These are phyloP conservation scores for Erpornis zantholeuca DNA, from an alignment of 2,113 vertebrate genomes.

Conservation along the genomic window DNA sequence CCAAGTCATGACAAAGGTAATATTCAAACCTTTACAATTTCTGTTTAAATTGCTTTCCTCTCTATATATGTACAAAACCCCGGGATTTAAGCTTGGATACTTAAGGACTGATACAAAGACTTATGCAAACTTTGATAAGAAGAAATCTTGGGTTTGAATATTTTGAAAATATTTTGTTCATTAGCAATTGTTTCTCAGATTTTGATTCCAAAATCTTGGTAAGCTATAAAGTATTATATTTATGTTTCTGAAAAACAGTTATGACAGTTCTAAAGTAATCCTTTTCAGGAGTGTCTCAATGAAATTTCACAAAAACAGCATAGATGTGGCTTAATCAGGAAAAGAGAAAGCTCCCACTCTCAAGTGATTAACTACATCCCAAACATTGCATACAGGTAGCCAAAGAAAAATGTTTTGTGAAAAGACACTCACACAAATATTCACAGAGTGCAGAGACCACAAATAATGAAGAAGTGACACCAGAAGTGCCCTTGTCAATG, in stretches of 20 bases:
- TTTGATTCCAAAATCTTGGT: neutral
- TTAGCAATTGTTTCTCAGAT: neutral
- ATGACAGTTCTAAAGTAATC: neutral
- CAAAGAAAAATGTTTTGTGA: slow-evolving; percentile 45
- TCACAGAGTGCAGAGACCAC: neutral
- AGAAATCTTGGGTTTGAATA: neutral
- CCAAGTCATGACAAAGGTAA: neutral
- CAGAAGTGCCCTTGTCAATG: neutral
- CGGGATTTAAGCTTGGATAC: neutral
- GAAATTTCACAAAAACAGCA: neutral
- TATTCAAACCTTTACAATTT: neutral
- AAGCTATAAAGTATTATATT: neutral
- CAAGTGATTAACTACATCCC: neutral
- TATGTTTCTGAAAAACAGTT: neutral
- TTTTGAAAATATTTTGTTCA: neutral
- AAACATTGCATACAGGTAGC: neutral
- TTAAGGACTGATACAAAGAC: neutral
- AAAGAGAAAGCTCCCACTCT: neutral
- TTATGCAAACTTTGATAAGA: neutral
- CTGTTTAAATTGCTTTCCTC: neutral
- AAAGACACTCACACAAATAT: slow-evolving; percentile 1
- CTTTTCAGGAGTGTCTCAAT: neutral
- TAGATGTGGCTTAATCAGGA: neutral
- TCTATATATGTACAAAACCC: neutral
- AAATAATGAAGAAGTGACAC: neutral